phyloP scores from a whole-genome alignment of 2,113 vertebrate species.

The Macroglossus sobrinus region DNA sequence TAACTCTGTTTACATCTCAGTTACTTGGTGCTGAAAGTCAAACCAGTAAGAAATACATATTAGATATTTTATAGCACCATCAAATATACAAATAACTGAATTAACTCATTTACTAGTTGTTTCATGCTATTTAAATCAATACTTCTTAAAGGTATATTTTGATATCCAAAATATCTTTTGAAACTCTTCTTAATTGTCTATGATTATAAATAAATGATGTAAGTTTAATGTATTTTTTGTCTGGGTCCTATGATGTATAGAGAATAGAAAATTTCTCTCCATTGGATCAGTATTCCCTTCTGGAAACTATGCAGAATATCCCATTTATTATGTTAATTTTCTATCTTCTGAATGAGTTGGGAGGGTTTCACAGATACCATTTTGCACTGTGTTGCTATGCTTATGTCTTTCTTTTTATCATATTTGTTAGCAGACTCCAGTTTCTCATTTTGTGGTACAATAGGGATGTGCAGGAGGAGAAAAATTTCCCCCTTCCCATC shows the following conservation, averaged over 20 bases:
- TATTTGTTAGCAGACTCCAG: not conserved
- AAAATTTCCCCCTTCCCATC: not conserved
- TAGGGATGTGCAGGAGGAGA: not conserved
- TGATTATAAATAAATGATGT: not conserved
- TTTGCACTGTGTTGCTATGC: not conserved
- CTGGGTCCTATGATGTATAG: not conserved
- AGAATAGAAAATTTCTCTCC: not conserved
- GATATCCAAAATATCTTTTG: not conserved
- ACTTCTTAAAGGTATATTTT: not conserved
- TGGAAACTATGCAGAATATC: not conserved
- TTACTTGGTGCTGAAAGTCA: not conserved
- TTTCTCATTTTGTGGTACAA: not conserved
- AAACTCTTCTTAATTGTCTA: not conserved
- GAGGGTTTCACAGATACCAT: not conserved
- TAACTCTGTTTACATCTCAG: not conserved
- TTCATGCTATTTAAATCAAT: not conserved
- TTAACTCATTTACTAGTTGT: not conserved
- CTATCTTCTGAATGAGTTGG: not conserved
- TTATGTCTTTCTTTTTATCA: not conserved
- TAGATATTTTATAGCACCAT: not conserved
- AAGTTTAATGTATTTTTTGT: not conserved
- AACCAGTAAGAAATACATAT: not conserved
- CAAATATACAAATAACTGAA: not conserved
- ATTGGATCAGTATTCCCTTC: not conserved
- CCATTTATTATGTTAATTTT: not conserved